A percentile compares a stretch with the other conserved stretches of the same genome.
phyloP scores from a whole-genome alignment of 2,113 vertebrate genomes.

The Sylvia atricapilla region DNA sequence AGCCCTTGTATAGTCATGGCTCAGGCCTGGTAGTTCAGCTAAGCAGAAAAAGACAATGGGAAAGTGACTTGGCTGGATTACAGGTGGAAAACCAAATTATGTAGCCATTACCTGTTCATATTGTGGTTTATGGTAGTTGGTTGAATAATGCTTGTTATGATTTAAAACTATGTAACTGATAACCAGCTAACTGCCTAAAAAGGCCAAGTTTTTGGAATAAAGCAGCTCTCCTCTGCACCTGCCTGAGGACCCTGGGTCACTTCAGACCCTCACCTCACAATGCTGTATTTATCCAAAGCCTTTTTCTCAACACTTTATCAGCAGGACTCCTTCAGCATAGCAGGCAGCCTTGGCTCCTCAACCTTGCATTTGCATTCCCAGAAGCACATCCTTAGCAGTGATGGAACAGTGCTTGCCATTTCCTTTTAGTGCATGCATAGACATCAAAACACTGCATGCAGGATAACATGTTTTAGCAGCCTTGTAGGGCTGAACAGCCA shows the following conservation, averaged over 20 bases:
- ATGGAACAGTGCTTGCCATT: background rate
- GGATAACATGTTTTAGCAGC: background rate
- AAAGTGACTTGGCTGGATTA: background rate
- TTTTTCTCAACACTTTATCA: background rate
- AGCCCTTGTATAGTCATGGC: background rate
- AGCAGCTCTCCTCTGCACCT: background rate
- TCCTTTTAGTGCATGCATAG: background rate
- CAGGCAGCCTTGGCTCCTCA: background rate
- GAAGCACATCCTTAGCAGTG: background rate
- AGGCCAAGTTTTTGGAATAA: background rate
- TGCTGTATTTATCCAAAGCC: background rate
- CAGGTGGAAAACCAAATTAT: background rate
- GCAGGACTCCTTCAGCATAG: background rate
- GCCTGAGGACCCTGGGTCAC: background rate
- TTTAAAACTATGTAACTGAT: background rate
- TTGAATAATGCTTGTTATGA: too few species aligned
- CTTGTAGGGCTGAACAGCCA: background rate
- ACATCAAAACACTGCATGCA: background rate
- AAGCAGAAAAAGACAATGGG: background rate
- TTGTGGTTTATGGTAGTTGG: background rate
- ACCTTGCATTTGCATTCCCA: background rate
- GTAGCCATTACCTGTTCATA: accelerated
- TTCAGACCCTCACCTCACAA: background rate
- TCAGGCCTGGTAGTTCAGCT: background rate
- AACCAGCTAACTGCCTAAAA: background rate